phyloP scores from a whole-genome alignment of 1,140 invertebrate species.

The Reticulitermes speratus region DNA sequence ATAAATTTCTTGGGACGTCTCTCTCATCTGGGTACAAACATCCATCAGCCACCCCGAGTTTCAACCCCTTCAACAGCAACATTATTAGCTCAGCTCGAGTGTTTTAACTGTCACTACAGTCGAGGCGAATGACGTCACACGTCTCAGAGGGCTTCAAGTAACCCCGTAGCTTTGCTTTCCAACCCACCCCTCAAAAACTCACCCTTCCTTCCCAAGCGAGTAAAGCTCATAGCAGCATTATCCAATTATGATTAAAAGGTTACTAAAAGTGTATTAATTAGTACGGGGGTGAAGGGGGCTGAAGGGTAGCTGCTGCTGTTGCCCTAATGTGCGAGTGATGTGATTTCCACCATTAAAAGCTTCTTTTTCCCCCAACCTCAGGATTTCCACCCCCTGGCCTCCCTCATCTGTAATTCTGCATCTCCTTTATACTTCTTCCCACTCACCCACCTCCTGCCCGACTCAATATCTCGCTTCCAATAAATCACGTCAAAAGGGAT shows the following conservation, averaged over 20 bases:
- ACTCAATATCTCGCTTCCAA: slow-evolving; percentile 31
- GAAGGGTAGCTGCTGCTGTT: not conserved
- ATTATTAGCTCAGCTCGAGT: not conserved
- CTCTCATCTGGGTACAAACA: slow-evolving; percentile 9
- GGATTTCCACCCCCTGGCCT: not conserved
- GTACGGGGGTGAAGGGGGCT: slow-evolving; percentile 11
- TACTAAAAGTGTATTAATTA: slow-evolving; percentile 37
- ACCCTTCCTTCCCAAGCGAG: slow-evolving; percentile 19
- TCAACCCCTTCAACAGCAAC: not conserved
- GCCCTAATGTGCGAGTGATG: slow-evolving; percentile 30
- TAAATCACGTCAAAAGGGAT: slow-evolving; percentile 26
- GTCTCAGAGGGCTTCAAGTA: slow-evolving; percentile 17
- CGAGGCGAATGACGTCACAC: not conserved
- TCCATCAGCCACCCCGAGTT: not conserved
- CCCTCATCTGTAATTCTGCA: slow-evolving; percentile 13
- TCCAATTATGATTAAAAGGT: slow-evolving; percentile 37
- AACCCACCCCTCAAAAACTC: not conserved
- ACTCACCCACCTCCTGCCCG: slow-evolving; percentile 2
- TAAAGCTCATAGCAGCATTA: slow-evolving; percentile 33
- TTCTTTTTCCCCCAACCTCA: not conserved
- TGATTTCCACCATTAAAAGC: slow-evolving; percentile 33
- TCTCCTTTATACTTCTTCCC: slow-evolving; percentile 22
- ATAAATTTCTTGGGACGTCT: not conserved
- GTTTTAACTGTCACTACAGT: slow-evolving; percentile 12
- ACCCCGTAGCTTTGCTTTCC: not conserved